Percentiles rank a stretch among this genome's conserved stretches.
phyloP scores from a whole-genome alignment of 2,113 vertebrate species.

The Platycercus adscitus region DNA sequence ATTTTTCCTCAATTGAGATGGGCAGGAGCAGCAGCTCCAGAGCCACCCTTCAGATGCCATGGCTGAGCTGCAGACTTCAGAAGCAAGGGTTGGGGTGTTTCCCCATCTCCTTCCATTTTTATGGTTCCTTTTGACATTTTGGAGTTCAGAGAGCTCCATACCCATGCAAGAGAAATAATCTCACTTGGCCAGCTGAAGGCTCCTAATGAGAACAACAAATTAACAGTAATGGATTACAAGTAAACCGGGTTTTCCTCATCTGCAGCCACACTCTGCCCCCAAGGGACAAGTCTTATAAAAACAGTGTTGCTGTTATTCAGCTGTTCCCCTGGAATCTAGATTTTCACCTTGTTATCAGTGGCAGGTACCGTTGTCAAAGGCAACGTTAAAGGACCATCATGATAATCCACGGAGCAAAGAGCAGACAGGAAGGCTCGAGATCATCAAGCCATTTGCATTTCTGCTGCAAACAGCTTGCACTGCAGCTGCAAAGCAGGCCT shows the following conservation, averaged over 20 bases:
- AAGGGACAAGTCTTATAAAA: constrained; percentile 55
- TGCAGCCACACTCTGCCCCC: constrained; percentile 44
- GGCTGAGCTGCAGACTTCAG: background rate
- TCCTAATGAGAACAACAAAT: constrained; percentile 11
- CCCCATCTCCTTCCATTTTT: background rate
- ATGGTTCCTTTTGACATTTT: constrained; percentile 16
- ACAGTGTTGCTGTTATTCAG: background rate
- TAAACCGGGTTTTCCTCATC: constrained; percentile 6
- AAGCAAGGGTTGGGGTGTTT: background rate
- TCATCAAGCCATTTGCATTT: background rate
- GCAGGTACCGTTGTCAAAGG: background rate
- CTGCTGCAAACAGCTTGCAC: background rate
- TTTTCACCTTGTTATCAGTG: background rate
- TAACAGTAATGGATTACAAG: background rate
- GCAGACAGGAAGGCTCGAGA: background rate
- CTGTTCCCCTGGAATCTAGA: background rate
- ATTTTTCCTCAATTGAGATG: background rate
- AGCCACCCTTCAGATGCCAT: background rate
- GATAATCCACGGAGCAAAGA: background rate
- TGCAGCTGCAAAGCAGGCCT: background rate
- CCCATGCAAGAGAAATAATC: background rate
- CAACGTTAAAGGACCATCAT: background rate
- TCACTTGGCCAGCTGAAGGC: background rate
- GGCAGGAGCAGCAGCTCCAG: background rate
- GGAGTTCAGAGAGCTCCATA: constrained; percentile 16